These are phyloP conservation scores for Podarcis muralis DNA, from an alignment of 2,113 vertebrate species.

Conservation along the genomic window DNA sequence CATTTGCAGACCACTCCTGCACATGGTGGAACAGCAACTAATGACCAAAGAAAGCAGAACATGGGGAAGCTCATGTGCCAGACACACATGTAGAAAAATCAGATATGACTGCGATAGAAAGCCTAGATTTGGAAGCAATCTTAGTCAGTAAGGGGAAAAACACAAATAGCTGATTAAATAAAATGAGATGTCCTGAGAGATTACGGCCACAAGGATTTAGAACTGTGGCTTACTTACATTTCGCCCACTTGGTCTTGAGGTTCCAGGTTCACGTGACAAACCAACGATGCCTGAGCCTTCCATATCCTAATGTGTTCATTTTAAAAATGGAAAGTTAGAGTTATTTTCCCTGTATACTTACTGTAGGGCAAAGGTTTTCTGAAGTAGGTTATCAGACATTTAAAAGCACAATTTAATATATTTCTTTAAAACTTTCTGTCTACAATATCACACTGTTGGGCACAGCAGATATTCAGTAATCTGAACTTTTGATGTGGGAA, in stretches of 20 bases:
- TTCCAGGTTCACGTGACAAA: slow-evolving; percentile 55
- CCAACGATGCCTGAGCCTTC: slow-evolving; percentile 83
- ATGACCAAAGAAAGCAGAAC: too few relatives aligned
- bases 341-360: accelerated
- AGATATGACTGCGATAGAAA: neutral
- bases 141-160: too few relatives aligned
- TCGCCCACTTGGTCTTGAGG: slow-evolving; percentile 54
- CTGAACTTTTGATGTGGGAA: neutral
- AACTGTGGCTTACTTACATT: slow-evolving; percentile 68
- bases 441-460: neutral
- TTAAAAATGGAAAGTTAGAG: slow-evolving; percentile 43
- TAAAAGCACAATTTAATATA: neutral
- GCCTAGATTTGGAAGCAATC: neutral
- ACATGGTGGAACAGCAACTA: too few relatives aligned
- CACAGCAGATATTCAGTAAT: neutral
- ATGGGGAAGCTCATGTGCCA: too few relatives aligned
- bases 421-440: neutral
- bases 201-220: neutral
- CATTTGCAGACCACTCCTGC: too few relatives aligned
- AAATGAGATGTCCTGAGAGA: neutral
- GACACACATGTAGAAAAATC: neutral
- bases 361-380: neutral
- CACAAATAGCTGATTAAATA: neutral
- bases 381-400: neutral
- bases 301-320: slow-evolving; percentile 77